phyloP scores from a whole-genome alignment of 2,888 invertebrate species.

The Pomacea canaliculata region DNA sequence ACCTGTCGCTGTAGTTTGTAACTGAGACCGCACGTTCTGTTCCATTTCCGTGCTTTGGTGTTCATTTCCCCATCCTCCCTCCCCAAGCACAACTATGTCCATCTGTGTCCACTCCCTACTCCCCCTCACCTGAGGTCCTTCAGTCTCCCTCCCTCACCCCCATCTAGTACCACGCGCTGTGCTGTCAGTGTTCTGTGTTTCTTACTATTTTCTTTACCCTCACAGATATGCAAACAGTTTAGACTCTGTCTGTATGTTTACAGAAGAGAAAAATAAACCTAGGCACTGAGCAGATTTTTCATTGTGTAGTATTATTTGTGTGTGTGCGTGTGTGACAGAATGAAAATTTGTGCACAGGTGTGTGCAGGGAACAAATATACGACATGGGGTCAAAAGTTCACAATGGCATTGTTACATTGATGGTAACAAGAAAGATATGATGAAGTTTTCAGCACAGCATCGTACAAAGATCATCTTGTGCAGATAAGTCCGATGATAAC shows the following conservation, averaged over 20 bases:
- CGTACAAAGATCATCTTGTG: too few relatives aligned
- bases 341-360: too few relatives aligned
- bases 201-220: slow-evolving; percentile 9
- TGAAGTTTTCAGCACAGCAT: too few relatives aligned
- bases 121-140: too few relatives aligned
- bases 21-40: not conserved
- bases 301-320: not conserved
- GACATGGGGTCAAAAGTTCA: too few relatives aligned
- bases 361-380: too few relatives aligned
- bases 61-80: not conserved
- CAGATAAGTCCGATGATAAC: too few relatives aligned
- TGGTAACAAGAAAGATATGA: too few relatives aligned
- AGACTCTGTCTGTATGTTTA: slow-evolving; percentile 24
- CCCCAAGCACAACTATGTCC: not conserved
- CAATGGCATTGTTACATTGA: too few relatives aligned
- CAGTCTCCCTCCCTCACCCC: too few relatives aligned
- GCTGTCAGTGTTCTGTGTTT: not conserved
- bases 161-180: not conserved
- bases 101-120: too few relatives aligned
- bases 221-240: slow-evolving; percentile 27
- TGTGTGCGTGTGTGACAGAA: not conserved
- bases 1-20: not conserved
- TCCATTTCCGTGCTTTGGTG: not conserved
- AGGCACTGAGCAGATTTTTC: slow-evolving; percentile 13
- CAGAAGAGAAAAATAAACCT: slow-evolving; percentile 24